Evolutionary conservation across 2,888 invertebrate species (phyloP).

Genomic region (Oconnorella tubifera): DNA sequence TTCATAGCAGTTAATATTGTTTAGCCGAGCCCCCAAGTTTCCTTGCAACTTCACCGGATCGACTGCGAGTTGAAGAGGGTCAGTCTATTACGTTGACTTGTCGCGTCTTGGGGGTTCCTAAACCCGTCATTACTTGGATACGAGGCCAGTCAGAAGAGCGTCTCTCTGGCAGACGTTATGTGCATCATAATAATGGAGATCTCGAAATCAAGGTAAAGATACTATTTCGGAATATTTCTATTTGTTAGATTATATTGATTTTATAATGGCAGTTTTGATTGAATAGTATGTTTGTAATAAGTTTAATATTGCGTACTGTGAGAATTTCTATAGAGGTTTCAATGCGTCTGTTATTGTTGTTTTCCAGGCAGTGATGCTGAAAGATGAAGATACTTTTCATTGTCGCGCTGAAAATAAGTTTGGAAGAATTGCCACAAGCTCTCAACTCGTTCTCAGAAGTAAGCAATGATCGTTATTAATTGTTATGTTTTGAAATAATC

Average conservation of each 20-base stretch:
- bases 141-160: neutral
- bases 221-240: too few species aligned
- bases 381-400: conserved; percentile 88
- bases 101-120: conserved; percentile 7
- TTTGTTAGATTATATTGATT: too few species aligned
- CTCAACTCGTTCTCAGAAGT: conserved; percentile 78
- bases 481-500: too few species aligned
- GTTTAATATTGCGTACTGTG: too few species aligned
- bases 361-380: conserved; percentile 50
- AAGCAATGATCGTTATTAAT: too few species aligned
- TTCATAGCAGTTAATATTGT: too few species aligned
- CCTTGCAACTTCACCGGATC: conserved; percentile 5
- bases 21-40: conserved; percentile 16
- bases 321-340: too few species aligned
- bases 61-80: conserved; percentile 1
- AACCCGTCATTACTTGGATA: conserved; percentile 11
- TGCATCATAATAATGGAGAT: conserved; percentile 5
- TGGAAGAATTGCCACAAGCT: conserved; percentile 75
- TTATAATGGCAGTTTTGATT: too few species aligned
- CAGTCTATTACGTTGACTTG: conserved; percentile 10
- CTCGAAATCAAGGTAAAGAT: conserved; percentile 8
- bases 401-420: conserved; percentile 90
- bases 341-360: conserved; percentile 2
- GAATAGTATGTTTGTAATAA: too few species aligned
- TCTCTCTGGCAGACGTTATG: conserved; percentile 7